phyloP scores from a whole-genome alignment of 2,113 vertebrate genomes.

The Noturus placidus region DNA sequence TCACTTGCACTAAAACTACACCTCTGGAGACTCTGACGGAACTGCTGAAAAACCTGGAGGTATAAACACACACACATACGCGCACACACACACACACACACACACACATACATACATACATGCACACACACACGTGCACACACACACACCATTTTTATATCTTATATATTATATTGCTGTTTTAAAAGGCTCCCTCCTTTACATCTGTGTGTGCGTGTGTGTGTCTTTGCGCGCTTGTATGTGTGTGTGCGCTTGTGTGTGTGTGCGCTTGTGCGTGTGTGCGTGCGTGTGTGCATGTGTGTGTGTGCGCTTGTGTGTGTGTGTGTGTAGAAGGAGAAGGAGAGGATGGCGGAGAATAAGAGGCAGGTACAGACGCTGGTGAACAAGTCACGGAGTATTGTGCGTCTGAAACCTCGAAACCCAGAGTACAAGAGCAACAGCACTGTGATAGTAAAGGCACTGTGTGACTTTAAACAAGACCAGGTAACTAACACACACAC shows the following conservation, averaged over 20 bases:
- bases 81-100: background rate
- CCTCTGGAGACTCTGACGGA: slow-evolving; percentile 80
- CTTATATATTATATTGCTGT: background rate
- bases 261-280: background rate
- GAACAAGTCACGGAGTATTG: slow-evolving; percentile 89
- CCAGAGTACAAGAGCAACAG: slow-evolving; percentile 82
- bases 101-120: background rate
- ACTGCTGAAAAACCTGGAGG: slow-evolving; percentile 89
- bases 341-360: slow-evolving; percentile 88
- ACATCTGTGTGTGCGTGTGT: background rate
- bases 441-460: slow-evolving; percentile 84
- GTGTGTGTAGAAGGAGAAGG: slow-evolving; percentile 82
- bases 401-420: slow-evolving; percentile 91
- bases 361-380: slow-evolving; percentile 92
- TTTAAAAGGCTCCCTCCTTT: background rate
- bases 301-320: slow-evolving; percentile 40
- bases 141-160: background rate
- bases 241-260: slow-evolving; percentile 24
- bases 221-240: background rate
- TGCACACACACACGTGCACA: background rate
- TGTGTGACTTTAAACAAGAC: slow-evolving; percentile 98
- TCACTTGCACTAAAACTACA: slow-evolving; percentile 84
- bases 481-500: slow-evolving; percentile 74
- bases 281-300: slow-evolving; percentile 39
- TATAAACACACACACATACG: slow-evolving; percentile 59